A percentile compares a stretch with the other conserved stretches of the same genome.
These are phyloP conservation scores for Oryzias melastigma DNA, from an alignment of 2,113 vertebrate genomes.

Conservation along the genomic window DNA sequence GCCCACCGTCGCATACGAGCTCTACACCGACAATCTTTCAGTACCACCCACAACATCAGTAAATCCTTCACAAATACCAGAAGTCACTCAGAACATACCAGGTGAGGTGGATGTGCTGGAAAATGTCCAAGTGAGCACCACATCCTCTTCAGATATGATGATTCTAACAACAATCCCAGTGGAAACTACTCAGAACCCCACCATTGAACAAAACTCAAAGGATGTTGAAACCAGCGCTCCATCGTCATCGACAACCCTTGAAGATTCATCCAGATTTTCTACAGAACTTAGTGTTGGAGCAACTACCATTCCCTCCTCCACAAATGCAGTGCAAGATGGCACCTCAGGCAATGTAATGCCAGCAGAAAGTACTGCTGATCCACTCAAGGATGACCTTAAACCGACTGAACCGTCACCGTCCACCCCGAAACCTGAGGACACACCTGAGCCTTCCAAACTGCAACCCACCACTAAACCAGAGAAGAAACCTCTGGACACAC, in stretches of 20 bases:
- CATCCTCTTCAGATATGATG: background rate
- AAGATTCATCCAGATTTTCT: constrained; percentile 10
- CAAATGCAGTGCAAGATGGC: background rate
- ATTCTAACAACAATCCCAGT: background rate
- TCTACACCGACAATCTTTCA: constrained; percentile 1
- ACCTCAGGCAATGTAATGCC: background rate
- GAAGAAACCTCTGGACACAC: constrained; percentile 37
- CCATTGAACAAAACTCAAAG: background rate
- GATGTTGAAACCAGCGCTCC: background rate
- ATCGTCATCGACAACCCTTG: background rate
- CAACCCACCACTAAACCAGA: constrained; percentile 28
- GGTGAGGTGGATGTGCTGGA: constrained; percentile 9
- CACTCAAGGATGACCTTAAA: background rate
- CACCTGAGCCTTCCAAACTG: constrained; percentile 3
- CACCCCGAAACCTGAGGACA: constrained; percentile 29
- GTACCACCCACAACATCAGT: constrained; percentile 1
- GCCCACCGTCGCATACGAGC: background rate
- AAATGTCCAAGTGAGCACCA: background rate
- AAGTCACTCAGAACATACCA: background rate
- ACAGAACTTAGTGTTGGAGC: background rate
- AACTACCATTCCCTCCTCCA: background rate
- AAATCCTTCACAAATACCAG: constrained; percentile 4
- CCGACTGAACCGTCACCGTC: background rate
- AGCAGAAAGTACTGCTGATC: constrained; percentile 6
- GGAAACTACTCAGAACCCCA: background rate